phyloP scores from a whole-genome alignment of 1,140 invertebrate genomes.

The Hyposmocoma kahamanoa region DNA sequence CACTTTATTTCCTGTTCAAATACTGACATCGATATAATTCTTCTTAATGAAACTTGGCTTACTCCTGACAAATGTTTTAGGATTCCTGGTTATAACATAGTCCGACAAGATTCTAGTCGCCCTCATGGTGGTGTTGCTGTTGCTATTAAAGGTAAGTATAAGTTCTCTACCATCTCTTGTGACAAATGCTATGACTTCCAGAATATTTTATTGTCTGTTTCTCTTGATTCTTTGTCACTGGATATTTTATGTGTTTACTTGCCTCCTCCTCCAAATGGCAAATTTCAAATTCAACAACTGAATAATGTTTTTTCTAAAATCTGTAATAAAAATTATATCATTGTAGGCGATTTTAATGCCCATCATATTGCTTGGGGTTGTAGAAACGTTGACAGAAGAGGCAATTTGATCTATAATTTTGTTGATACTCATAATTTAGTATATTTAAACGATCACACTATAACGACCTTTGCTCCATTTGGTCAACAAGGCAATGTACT shows the following conservation, averaged over 20 bases:
- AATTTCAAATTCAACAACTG: not conserved
- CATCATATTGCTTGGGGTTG: constrained; percentile 1
- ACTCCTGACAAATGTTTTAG: not conserved
- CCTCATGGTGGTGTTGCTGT: not conserved
- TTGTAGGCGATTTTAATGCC: constrained; percentile 6
- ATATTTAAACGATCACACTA: not conserved
- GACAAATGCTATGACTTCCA: not conserved
- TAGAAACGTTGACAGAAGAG: not conserved
- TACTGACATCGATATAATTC: not conserved
- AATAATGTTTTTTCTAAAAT: not conserved
- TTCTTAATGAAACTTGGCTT: not conserved
- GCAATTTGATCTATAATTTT: not conserved
- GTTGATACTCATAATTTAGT: not conserved
- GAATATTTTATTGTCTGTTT: not conserved
- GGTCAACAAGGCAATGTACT: not conserved
- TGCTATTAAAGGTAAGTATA: not conserved
- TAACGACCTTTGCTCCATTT: not conserved
- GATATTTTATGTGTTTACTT: not conserved
- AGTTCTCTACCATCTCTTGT: not conserved
- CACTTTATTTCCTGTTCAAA: too few species aligned
- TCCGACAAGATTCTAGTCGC: not conserved
- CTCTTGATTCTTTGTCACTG: not conserved
- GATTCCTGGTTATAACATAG: not conserved
- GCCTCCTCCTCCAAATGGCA: not conserved
- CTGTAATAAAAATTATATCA: not conserved